Evolutionary conservation across 2,797 vertebrate species (phyloP).

Genomic region (Megaceryle alcyon): DNA sequence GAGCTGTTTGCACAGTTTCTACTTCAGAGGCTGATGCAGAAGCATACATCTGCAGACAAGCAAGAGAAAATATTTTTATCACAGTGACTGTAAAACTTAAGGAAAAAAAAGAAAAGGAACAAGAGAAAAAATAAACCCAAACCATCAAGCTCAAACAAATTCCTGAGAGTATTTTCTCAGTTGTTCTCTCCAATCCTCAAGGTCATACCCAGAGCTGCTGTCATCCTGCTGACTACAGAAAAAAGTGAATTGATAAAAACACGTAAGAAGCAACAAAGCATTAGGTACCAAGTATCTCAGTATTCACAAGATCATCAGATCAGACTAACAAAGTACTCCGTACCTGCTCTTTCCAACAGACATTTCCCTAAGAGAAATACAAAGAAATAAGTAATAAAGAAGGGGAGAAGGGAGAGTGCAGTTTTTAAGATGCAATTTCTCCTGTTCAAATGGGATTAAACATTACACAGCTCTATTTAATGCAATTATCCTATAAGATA

Average conservation of each 20-base stretch:
- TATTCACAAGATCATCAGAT: not conserved
- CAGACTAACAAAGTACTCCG: not conserved
- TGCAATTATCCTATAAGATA: not conserved
- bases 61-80: not conserved
- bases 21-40: conserved; percentile 73
- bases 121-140: not conserved
- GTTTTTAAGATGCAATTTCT: not conserved
- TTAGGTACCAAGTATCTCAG: not conserved
- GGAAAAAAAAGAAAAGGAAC: not conserved
- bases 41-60: conserved; percentile 42
- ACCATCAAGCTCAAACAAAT: not conserved
- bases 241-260: not conserved
- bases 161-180: not conserved
- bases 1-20: conserved; percentile 71
- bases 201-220: not conserved
- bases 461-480: not conserved
- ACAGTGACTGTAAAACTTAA: not conserved
- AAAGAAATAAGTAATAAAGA: not conserved
- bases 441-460: not conserved
- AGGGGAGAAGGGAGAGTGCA: not conserved
- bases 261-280: not conserved
- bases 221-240: not conserved
- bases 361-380: not conserved
- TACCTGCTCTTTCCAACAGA: not conserved
- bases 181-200: not conserved